Percentiles rank a stretch among this genome's conserved stretches.
These are phyloP conservation scores for Drosophila atripex DNA, from an alignment of 2,888 invertebrate species.

Conservation along the genomic window DNA sequence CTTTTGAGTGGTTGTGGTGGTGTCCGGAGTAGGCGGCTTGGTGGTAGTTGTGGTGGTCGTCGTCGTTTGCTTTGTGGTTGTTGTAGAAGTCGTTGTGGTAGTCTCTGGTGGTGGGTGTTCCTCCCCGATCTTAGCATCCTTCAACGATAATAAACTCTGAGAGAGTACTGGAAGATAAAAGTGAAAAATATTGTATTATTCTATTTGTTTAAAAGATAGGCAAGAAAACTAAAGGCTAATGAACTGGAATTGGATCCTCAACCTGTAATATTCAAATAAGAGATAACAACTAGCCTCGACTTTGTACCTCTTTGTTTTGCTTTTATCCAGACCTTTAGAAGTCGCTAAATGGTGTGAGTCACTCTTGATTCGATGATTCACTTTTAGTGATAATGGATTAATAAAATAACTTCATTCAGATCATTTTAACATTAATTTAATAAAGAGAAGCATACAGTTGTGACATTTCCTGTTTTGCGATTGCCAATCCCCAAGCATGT, in stretches of 20 bases:
- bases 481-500: background rate
- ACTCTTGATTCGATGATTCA: slow-evolving; percentile 6
- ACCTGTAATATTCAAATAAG: background rate
- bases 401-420: background rate
- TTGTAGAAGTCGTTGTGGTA: slow-evolving; percentile 13
- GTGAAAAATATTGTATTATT: background rate
- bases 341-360: slow-evolving; percentile 2
- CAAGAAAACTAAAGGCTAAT: background rate
- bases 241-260: background rate
- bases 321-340: background rate
- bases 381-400: background rate
- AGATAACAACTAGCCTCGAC: background rate
- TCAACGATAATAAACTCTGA: slow-evolving; percentile 43
- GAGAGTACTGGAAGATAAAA: slow-evolving; percentile 42
- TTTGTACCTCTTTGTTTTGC: slow-evolving; percentile 3
- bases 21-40: slow-evolving; percentile 60
- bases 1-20: slow-evolving; percentile 37
- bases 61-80: slow-evolving; percentile 30
- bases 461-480: background rate
- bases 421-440: background rate
- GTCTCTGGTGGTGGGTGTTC: slow-evolving; percentile 3
- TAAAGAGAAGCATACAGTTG: no score
- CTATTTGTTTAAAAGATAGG: background rate
- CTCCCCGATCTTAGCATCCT: slow-evolving; percentile 32
- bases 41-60: slow-evolving; percentile 25